Conservation (phyloP, 1,140 invertebrate species). For the Drosophila pallidifrons region DNA sequence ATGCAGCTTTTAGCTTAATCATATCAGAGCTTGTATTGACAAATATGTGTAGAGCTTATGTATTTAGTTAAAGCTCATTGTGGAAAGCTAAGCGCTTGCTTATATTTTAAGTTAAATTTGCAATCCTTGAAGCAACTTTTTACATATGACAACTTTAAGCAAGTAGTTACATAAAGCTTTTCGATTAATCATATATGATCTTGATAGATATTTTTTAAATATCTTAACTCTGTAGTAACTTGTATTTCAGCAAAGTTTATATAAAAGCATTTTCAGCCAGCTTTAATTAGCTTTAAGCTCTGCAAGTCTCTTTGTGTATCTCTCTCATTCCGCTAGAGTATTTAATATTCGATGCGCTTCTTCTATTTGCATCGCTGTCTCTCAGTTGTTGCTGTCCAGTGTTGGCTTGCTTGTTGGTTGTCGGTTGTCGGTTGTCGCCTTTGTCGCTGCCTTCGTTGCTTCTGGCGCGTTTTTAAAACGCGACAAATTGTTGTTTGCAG, state of each 20-base stretch:
- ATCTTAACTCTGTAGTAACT: too few relatives aligned
- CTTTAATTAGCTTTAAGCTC: neutral
- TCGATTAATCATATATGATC: too few relatives aligned
- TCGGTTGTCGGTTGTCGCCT: conserved; percentile 55
- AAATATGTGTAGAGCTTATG: too few relatives aligned
- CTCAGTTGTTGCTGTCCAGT: conserved; percentile 13
- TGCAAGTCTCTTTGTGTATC: neutral
- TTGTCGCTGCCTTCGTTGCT: conserved; percentile 67
- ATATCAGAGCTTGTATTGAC: too few relatives aligned
- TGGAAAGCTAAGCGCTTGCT: too few relatives aligned
- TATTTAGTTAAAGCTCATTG: too few relatives aligned
- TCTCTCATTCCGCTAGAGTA: neutral
- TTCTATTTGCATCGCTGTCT: conserved; percentile 9
- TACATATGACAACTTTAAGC: too few relatives aligned
- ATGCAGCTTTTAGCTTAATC: too few relatives aligned
- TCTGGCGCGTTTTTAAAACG: conserved; percentile 79
- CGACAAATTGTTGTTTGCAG: conserved; percentile 81
- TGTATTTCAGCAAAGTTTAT: neutral
- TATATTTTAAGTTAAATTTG: too few relatives aligned
- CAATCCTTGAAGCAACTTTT: too few relatives aligned
- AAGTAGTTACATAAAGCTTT: too few relatives aligned
- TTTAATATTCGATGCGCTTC: conserved; percentile 21
- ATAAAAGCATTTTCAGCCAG: neutral
- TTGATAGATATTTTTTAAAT: too few relatives aligned
- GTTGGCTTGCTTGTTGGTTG: conserved; percentile 21